These are phyloP conservation scores for Echinops telfairi DNA, from an alignment of 2,113 vertebrate species.

Conservation along the genomic window DNA sequence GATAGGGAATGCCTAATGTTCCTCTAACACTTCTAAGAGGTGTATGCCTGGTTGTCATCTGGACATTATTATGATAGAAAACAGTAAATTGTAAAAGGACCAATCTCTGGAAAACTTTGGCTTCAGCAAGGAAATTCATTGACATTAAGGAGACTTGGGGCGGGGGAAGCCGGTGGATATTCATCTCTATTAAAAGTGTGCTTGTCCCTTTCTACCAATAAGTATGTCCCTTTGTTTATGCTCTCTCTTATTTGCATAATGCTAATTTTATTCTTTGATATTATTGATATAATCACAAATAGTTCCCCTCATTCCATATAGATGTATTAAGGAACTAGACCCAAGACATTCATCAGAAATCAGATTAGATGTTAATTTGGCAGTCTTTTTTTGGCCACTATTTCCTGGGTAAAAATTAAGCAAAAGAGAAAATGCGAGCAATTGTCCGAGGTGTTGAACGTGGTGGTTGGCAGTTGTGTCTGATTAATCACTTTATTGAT, in stretches of 20 bases:
- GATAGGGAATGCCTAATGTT: background rate
- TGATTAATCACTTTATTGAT: conserved; percentile 58
- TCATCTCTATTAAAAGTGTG: background rate
- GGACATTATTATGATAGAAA: background rate
- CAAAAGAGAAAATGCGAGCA: conserved; percentile 48
- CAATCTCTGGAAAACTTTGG: background rate
- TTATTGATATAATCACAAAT: conserved; percentile 3
- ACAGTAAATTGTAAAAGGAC: background rate
- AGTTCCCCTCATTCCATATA: background rate
- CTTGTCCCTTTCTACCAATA: background rate
- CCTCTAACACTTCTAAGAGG: background rate
- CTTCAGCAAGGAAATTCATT: background rate
- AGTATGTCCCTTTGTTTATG: background rate
- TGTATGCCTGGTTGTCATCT: background rate
- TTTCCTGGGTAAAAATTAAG: conserved; percentile 40
- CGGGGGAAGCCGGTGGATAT: background rate
- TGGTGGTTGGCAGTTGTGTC: conserved; percentile 51
- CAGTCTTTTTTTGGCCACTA: background rate
- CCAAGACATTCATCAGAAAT: background rate
- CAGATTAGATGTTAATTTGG: background rate
- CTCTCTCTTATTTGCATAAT: background rate
- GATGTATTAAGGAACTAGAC: background rate
- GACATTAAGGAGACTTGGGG: background rate
- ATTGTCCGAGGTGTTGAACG: background rate
- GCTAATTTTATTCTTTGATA: background rate